These are phyloP conservation scores for Scytalopus superciliaris DNA, from an alignment of 2,113 vertebrate species.

Conservation along the genomic window DNA sequence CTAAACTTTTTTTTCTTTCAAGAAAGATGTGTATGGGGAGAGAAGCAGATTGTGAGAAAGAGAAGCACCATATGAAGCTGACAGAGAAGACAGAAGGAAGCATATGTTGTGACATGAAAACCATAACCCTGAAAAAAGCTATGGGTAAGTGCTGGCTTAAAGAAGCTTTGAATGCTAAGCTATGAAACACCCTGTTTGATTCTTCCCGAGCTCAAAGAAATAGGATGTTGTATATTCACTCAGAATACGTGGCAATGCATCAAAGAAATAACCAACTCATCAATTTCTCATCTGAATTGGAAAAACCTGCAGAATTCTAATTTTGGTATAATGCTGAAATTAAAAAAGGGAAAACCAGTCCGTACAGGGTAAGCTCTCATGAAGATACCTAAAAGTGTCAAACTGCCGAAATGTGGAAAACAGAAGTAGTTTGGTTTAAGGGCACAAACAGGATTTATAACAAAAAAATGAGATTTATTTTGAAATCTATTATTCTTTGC, in stretches of 20 bases:
- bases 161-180: not conserved
- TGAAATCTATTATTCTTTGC: not conserved
- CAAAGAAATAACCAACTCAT: not conserved
- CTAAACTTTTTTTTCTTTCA: not conserved
- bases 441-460: not conserved
- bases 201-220: conserved; percentile 14
- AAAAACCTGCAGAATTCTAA: not conserved
- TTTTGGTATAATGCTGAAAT: not conserved
- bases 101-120: conserved; percentile 55
- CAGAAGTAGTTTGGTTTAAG: not conserved
- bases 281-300: not conserved
- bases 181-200: conserved; percentile 1
- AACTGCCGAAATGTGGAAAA: not conserved
- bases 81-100: conserved; percentile 51
- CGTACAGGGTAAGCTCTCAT: not conserved
- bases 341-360: not conserved
- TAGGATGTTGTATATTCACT: not conserved
- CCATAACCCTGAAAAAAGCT: conserved; percentile 44
- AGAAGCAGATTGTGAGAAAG: conserved; percentile 38
- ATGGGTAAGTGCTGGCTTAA: conserved; percentile 16
- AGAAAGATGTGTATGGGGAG: not conserved
- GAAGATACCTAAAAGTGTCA: not conserved
- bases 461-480: not conserved
- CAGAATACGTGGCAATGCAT: not conserved
- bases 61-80: conserved; percentile 56